Evolutionary conservation across 1,140 invertebrate genomes (phyloP), one percentile per base, ranked within the genome.

Genomic region (Caenorhabditis remanei): DNA sequence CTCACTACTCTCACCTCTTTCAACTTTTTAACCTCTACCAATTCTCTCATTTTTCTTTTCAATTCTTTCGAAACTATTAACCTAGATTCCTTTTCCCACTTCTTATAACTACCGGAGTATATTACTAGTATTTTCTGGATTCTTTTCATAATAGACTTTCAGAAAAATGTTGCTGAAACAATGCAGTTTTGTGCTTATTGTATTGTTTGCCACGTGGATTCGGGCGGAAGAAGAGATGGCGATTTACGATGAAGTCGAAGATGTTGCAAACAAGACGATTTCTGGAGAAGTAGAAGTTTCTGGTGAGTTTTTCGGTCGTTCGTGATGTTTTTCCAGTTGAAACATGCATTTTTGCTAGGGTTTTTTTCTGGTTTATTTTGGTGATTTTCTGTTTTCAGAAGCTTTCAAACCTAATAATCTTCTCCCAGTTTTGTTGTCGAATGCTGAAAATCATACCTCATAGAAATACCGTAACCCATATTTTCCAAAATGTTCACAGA

Each of bases 231-330:
- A 79, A 50, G 71, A 50, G n/a, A 24, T 50, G 46, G 71, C 46
- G n/a, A 79, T 79, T 53, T 71, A 71, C 16, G 65, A 71, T 46
- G 71, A 79, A 79, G 71, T 79, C 2, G 71, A 79, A 4, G 71
- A 79, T 32, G 14, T 79, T 0, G 5, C 63, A 4, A 79, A 79
- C 3, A 50, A 21, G 7, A 79, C 71, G 2, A 79, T 79, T 50
- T 79, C 71, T 5, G 71, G 71, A 53, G 71, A 79, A 50, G 71
- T 79, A 2, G 71, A 79, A 5, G 14, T 79, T 50, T 79, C 71
- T 9, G 71, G 71, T 79, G n/a, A 79, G 46, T 46, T n/a, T n/a
- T n/a, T n/a, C n/a, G n/a, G n/a, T n/a, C n/a, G n/a, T n/a, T n/a
- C n/a, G n/a, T n/a, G n/a, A n/a, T n/a, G n/a, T n/a, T n/a, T n/a